These are phyloP conservation scores for Drosophila fuyamai DNA, from an alignment of 1,140 invertebrate species.

Conservation along the genomic window DNA sequence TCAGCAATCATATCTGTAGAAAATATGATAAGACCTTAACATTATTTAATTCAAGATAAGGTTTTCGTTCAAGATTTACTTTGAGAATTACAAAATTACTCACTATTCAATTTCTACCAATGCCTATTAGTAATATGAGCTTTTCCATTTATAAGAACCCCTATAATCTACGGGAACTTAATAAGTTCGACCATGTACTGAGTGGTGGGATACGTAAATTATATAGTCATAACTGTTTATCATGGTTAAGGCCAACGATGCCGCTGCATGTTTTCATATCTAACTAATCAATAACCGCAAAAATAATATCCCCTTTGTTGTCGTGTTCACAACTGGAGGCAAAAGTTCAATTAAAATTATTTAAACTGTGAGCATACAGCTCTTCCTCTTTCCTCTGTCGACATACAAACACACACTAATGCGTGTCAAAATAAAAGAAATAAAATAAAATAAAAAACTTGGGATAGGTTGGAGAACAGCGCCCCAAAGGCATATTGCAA, in stretches of 20 bases:
- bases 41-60: no score
- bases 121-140: slow-evolving; percentile 3
- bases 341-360: slow-evolving; percentile 82
- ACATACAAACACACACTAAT: slow-evolving; percentile 45
- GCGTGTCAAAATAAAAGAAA: slow-evolving; percentile 62
- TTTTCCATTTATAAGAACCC: slow-evolving; percentile 7
- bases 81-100: no score
- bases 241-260: slow-evolving; percentile 4
- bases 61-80: no score
- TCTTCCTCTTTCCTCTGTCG: slow-evolving; percentile 18
- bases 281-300: slow-evolving; percentile 78
- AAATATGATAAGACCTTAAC: no score
- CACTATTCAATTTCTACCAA: background rate
- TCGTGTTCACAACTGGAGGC: slow-evolving; percentile 48
- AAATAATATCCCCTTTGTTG: slow-evolving; percentile 25
- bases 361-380: slow-evolving; percentile 52
- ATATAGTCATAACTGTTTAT: slow-evolving; percentile 41
- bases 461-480: slow-evolving; percentile 77
- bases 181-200: slow-evolving; percentile 24
- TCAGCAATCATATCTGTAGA: no score
- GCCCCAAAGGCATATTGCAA: slow-evolving; percentile 66
- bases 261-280: slow-evolving; percentile 50
- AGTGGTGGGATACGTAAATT: slow-evolving; percentile 39
- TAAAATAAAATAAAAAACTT: slow-evolving; percentile 47
- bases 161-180: slow-evolving; percentile 27